phyloP scores from a whole-genome alignment of 1,140 invertebrate species.

The Parapsyche elsis region DNA sequence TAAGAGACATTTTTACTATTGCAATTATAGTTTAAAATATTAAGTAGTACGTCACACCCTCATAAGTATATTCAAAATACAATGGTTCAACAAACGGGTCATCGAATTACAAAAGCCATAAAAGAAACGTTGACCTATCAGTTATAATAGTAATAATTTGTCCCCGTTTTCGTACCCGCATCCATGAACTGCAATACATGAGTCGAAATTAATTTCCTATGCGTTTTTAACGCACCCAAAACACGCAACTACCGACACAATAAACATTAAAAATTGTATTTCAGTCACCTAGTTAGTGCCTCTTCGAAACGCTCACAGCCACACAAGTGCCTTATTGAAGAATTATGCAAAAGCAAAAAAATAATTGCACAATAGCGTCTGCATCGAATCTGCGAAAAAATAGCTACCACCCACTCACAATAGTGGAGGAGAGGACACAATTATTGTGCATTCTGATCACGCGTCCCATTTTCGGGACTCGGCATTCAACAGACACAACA shows the following conservation, averaged over 20 bases:
- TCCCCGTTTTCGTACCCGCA: slow-evolving; percentile 18
- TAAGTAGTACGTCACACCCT: too few species aligned
- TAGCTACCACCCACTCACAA: slow-evolving; percentile 21
- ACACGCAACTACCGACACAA: too few species aligned
- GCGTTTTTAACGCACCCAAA: background rate
- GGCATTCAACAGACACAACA: slow-evolving; percentile 13
- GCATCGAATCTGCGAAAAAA: background rate
- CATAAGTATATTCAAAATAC: too few species aligned
- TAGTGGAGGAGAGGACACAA: background rate
- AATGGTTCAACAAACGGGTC: background rate
- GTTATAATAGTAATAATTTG: background rate
- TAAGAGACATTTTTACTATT: too few species aligned
- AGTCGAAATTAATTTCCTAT: background rate
- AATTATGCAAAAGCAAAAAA: too few species aligned
- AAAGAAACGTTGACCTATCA: background rate
- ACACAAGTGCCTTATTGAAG: too few species aligned
- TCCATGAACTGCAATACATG: background rate
- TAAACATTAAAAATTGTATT: too few species aligned
- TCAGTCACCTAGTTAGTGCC: too few species aligned
- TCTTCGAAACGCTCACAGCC: too few species aligned
- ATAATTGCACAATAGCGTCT: too few species aligned
- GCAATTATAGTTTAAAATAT: too few species aligned
- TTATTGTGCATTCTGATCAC: slow-evolving; percentile 14
- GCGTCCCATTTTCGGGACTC: slow-evolving; percentile 32
- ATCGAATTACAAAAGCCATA: background rate